These are phyloP conservation scores for Rhodophaea formosa DNA, from an alignment of 2,888 invertebrate genomes.

Conservation along the genomic window DNA sequence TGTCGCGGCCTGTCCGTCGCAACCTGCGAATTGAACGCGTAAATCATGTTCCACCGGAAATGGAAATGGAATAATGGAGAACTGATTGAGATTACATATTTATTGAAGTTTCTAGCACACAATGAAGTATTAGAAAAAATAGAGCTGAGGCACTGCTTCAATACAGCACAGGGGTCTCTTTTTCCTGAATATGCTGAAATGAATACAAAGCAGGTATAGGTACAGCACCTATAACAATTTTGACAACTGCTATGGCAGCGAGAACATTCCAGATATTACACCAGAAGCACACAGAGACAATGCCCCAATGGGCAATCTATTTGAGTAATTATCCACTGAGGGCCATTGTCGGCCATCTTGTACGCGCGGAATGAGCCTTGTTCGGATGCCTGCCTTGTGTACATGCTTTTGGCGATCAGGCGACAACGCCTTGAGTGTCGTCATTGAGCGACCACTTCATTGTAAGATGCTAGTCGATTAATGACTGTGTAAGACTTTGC, in stretches of 20 bases:
- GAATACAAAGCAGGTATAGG: not conserved
- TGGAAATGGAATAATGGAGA: conserved; percentile 73
- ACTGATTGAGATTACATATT: no score
- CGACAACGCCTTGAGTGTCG: conserved; percentile 58
- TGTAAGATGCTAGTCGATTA: conserved; percentile 43
- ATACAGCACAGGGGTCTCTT: no score
- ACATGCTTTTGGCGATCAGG: conserved; percentile 64
- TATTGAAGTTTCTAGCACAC: no score
- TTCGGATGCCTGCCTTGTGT: conserved; percentile 67
- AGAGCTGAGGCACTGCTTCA: no score
- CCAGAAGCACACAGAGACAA: conserved; percentile 66
- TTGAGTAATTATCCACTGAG: conserved; percentile 81
- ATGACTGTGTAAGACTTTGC: conserved; percentile 27
- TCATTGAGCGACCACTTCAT: conserved; percentile 57
- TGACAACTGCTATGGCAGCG: conserved; percentile 20
- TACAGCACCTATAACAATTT: conserved; percentile 5
- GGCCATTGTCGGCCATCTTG: conserved; percentile 80
- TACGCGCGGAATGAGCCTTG: conserved; percentile 75
- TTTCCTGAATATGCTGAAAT: no score
- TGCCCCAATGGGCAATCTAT: conserved; percentile 80
- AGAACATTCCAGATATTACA: conserved; percentile 63
- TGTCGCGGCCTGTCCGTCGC: conserved; percentile 79
- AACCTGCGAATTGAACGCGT: conserved; percentile 80
- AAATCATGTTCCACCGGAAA: conserved; percentile 78
- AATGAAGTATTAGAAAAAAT: no score